phyloP scores from a whole-genome alignment of 2,797 vertebrate species.

The Poeciliopsis turneri region DNA sequence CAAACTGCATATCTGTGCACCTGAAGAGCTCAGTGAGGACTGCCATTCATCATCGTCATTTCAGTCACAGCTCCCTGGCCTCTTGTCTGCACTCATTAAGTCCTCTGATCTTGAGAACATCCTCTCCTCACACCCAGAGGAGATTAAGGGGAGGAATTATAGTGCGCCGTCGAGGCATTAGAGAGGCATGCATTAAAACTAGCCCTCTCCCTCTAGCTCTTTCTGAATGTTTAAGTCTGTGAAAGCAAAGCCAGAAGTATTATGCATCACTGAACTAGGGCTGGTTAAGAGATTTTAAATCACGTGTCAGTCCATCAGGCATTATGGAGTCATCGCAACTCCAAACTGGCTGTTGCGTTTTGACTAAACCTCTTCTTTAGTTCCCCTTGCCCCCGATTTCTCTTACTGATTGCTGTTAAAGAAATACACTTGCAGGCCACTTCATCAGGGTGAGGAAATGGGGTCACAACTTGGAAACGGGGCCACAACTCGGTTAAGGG shows the following conservation, averaged over 20 bases:
- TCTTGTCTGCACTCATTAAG: constrained; percentile 48
- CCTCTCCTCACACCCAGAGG: constrained; percentile 60
- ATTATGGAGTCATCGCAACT: constrained; percentile 11
- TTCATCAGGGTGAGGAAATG: not conserved
- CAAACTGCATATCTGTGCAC: constrained; percentile 7
- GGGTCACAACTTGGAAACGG: not conserved
- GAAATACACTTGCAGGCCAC: not conserved
- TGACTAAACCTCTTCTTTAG: not conserved
- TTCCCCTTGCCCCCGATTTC: fast-evolving
- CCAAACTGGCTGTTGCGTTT: constrained; percentile 17
- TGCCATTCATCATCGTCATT: constrained; percentile 37
- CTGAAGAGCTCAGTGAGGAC: constrained; percentile 17
- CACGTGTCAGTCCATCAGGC: constrained; percentile 22
- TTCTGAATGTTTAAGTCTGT: constrained; percentile 20
- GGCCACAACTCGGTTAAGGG: not conserved
- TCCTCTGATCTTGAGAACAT: constrained; percentile 67
- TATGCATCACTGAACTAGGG: constrained; percentile 6
- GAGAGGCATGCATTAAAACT: constrained; percentile 63
- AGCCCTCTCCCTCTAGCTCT: constrained; percentile 34
- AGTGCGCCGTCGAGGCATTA: constrained; percentile 59
- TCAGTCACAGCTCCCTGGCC: constrained; percentile 33
- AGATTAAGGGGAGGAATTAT: constrained; percentile 67
- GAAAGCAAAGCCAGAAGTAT: constrained; percentile 16
- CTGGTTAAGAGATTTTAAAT: constrained; percentile 18
- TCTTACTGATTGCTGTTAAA: not conserved